phyloP scores from a whole-genome alignment of 2,888 invertebrate species.

The Coleophora deauratella region DNA sequence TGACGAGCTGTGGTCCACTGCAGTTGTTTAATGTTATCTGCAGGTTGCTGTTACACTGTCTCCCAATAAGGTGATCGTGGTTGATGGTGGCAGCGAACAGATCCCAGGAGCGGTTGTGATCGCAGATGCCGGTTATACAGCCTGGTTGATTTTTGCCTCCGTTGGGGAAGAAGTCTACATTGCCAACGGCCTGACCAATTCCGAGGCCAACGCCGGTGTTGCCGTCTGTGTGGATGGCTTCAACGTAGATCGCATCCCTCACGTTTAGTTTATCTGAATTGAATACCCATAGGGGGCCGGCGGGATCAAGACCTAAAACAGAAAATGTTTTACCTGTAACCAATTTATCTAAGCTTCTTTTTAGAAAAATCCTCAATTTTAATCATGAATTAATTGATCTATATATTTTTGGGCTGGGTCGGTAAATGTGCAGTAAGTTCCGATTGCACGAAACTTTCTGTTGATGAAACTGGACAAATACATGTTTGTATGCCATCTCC shows the following conservation, averaged over 20 bases:
- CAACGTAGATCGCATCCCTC: conserved; percentile 37
- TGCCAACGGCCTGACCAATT: conserved; percentile 52
- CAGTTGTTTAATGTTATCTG: conserved; percentile 26
- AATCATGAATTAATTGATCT: too few species aligned
- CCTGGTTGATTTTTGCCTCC: conserved; percentile 43
- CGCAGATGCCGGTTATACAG: conserved; percentile 26
- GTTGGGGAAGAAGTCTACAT: conserved; percentile 72
- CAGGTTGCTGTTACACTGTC: conserved; percentile 18
- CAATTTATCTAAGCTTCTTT: too few species aligned
- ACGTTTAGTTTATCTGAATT: conserved; percentile 18
- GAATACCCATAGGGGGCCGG: conserved; percentile 29
- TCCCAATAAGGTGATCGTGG: conserved; percentile 26
- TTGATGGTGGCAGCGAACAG: conserved; percentile 32
- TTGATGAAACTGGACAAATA: too few species aligned
- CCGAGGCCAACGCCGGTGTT: conserved; percentile 48
- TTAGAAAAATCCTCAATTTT: too few species aligned
- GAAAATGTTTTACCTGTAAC: background rate
- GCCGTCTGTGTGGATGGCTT: conserved; percentile 43
- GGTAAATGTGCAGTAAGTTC: too few species aligned
- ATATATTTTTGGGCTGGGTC: too few species aligned
- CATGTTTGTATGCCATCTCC: too few species aligned
- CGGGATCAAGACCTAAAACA: conserved; percentile 32
- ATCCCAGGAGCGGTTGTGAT: conserved; percentile 35
- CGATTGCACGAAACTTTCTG: too few species aligned
- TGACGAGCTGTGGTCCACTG: conserved; percentile 19